Conservation (phyloP, 2,113 vertebrate species). For the pig (Sus scrofa) region DNA sequence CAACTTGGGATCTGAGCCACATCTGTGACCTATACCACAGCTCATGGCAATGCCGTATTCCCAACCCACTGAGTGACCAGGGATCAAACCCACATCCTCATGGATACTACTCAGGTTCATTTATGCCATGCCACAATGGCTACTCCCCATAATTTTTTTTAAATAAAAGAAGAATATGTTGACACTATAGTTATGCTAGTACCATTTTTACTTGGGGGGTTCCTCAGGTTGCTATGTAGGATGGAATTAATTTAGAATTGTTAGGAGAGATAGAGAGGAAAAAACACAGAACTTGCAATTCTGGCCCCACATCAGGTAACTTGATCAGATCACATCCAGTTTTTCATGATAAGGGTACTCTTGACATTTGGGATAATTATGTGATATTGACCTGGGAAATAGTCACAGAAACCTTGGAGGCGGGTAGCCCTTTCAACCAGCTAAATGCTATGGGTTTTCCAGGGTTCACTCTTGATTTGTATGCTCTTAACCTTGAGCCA, state of each 20-base stretch:
- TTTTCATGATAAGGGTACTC: neutral
- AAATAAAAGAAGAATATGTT: neutral
- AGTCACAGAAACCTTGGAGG: neutral
- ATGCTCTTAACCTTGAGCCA: neutral
- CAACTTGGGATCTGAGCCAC: no score
- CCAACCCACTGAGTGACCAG: no score
- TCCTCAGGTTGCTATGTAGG: neutral
- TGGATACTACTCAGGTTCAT: no score
- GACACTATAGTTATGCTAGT: neutral
- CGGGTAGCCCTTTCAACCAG: neutral
- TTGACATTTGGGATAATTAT: neutral
- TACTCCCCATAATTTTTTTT: no score
- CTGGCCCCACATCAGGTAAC: neutral
- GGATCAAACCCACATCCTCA: no score
- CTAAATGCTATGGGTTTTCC: neutral
- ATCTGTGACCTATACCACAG: no score
- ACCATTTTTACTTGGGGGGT: neutral
- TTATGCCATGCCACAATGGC: no score
- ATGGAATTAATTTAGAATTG: neutral
- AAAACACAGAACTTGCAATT: neutral
- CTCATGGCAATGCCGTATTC: no score
- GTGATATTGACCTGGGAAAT: neutral
- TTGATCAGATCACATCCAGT: neutral
- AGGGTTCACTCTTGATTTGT: neutral
- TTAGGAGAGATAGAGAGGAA: neutral